Percentiles rank a stretch among this genome's conserved stretches.
Conservation (phyloP, 2,113 vertebrate species). For the Heterocephalus glaber region DNA sequence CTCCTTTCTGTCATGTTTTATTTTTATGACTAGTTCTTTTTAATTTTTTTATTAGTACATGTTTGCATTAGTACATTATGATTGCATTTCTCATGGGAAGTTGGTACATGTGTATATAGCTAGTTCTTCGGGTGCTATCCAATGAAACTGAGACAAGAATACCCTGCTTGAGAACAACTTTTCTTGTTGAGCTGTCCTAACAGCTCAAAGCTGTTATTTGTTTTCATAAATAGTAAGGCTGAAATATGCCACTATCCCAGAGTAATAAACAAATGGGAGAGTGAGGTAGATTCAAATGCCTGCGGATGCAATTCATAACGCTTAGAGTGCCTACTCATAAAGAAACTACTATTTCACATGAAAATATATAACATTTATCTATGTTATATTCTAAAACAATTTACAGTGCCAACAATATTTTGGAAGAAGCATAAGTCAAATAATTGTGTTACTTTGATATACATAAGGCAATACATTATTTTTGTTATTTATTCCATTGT, state of each 20-base stretch:
- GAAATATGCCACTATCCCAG: background rate
- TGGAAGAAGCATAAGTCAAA: background rate
- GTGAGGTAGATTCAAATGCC: background rate
- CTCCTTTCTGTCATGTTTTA: background rate
- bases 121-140: background rate
- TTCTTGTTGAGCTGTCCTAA: background rate
- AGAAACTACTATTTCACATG: background rate
- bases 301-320: background rate
- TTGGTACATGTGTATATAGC: background rate
- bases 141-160: constrained; percentile 9
- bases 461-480: background rate
- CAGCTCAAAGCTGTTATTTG: background rate
- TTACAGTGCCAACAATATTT: background rate
- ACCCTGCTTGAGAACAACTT: background rate
- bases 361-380: background rate
- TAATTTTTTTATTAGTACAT: background rate
- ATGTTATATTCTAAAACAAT: background rate
- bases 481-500: background rate
- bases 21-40: background rate
- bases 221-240: background rate
- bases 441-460: background rate
- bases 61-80: background rate
- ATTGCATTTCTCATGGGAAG: background rate
- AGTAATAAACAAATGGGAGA: background rate
- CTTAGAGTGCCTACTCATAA: background rate